phyloP scores from a whole-genome alignment of 1,140 invertebrate genomes.

The Helicorthomorpha holstii region DNA sequence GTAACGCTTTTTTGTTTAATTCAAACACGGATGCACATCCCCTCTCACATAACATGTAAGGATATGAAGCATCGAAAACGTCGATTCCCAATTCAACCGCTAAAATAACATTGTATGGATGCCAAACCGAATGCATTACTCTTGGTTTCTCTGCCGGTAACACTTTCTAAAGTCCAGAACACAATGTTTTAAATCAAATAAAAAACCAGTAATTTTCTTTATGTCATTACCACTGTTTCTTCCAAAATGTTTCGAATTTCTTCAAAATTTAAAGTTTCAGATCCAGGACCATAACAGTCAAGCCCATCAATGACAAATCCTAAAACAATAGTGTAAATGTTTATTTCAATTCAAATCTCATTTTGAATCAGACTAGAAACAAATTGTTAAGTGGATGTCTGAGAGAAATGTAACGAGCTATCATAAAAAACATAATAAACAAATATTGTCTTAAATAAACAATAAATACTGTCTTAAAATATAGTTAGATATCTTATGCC shows the following conservation, averaged over 20 bases:
- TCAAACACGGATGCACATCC: not conserved
- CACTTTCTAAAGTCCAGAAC: not conserved
- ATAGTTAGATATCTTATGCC: no score
- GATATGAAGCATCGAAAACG: not conserved
- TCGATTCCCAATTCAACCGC: not conserved
- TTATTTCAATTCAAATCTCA: no score
- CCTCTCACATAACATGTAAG: not conserved
- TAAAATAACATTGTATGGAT: not conserved
- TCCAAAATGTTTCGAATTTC: not conserved
- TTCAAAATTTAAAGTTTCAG: not conserved
- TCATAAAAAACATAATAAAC: no score
- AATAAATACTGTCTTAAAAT: no score
- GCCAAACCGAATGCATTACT: not conserved
- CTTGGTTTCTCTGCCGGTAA: not conserved
- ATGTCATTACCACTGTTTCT: not conserved
- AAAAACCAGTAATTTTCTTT: not conserved
- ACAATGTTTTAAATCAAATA: no score
- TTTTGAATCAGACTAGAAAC: no score
- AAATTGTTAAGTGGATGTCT: no score
- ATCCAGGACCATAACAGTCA: not conserved
- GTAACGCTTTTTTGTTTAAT: not conserved
- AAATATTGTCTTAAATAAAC: no score
- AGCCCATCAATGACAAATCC: conserved; percentile 1
- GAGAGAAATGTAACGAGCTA: no score
- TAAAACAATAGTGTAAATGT: no score